Evolutionary conservation across 1,140 invertebrate genomes (phyloP).

Genomic region (Amphibalanus amphitrite): DNA sequence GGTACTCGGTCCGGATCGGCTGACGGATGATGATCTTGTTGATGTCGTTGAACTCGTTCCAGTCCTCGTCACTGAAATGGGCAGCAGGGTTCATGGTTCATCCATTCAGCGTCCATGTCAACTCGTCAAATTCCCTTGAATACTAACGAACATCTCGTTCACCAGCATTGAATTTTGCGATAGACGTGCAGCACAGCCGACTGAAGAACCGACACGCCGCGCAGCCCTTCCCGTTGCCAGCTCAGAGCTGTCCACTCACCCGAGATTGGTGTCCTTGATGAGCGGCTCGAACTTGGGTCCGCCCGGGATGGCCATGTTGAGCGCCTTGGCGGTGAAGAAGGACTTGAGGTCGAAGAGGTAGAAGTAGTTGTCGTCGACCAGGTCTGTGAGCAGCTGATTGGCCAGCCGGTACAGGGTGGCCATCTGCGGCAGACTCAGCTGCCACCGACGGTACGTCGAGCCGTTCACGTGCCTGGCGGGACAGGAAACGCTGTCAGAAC

Average conservation of each 20-base stretch:
- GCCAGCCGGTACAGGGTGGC: constrained; percentile 92
- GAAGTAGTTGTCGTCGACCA: constrained; percentile 97
- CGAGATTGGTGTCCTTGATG: constrained; percentile 91
- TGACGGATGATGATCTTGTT: constrained; percentile 99
- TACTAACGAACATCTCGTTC: no score
- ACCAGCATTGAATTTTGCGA: no score
- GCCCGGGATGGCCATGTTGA: constrained; percentile 99
- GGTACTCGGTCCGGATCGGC: constrained; percentile 94
- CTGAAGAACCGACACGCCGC: no score
- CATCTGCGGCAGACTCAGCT: constrained; percentile 86
- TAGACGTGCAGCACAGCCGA: no score
- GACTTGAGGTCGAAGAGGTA: constrained; percentile 98
- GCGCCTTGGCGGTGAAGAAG: constrained; percentile 97
- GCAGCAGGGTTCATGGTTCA: neutral
- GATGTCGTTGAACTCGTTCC: constrained; percentile 99
- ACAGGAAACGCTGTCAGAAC: neutral
- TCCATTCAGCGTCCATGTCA: no score
- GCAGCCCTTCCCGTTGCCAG: no score
- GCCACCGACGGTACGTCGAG: constrained; percentile 90
- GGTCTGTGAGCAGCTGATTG: constrained; percentile 94
- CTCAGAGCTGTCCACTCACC: constrained; percentile 34
- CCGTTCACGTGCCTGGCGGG: constrained; percentile 72
- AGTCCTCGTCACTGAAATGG: constrained; percentile 69
- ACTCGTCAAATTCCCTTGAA: no score
- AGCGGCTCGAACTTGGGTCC: constrained; percentile 99